These are phyloP conservation scores for Meriones psammophilus DNA, from an alignment of 2,797 vertebrate genomes.

Conservation along the genomic window DNA sequence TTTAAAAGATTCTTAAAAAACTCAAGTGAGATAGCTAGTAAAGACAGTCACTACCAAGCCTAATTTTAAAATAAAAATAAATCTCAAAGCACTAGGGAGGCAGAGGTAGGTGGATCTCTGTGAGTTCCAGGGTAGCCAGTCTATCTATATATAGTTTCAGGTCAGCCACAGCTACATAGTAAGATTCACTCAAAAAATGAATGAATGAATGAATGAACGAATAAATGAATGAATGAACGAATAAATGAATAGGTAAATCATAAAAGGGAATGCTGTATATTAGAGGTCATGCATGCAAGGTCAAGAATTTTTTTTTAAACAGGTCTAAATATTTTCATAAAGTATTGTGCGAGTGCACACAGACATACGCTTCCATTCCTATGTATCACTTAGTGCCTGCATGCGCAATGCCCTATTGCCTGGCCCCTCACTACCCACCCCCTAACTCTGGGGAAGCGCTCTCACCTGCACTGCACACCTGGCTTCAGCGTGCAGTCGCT, in stretches of 20 bases:
- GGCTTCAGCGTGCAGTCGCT: constrained; percentile 91
- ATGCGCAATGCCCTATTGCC: not conserved
- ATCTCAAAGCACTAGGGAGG: not conserved
- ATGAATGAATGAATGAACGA: too few relatives aligned
- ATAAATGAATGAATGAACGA: too few relatives aligned
- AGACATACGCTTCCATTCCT: not conserved
- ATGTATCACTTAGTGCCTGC: not conserved
- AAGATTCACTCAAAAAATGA: not conserved
- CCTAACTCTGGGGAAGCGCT: not conserved
- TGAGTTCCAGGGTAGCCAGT: not conserved
- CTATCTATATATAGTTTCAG: not conserved
- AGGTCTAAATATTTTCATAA: not conserved
- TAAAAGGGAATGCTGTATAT: not conserved
- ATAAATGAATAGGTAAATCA: too few relatives aligned
- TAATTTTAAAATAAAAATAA: not conserved
- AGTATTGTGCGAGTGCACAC: not conserved
- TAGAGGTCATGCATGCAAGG: not conserved
- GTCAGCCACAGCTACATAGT: not conserved
- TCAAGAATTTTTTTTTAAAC: not conserved
- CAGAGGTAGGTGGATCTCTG: not conserved
- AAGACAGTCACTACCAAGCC: not conserved
- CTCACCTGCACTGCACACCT: constrained; percentile 94
- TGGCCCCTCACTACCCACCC: accelerated
- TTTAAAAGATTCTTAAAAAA: not conserved
- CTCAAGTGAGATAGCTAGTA: not conserved